Conservation (phyloP, 2,113 vertebrate species). For the Platichthys flesus region DNA sequence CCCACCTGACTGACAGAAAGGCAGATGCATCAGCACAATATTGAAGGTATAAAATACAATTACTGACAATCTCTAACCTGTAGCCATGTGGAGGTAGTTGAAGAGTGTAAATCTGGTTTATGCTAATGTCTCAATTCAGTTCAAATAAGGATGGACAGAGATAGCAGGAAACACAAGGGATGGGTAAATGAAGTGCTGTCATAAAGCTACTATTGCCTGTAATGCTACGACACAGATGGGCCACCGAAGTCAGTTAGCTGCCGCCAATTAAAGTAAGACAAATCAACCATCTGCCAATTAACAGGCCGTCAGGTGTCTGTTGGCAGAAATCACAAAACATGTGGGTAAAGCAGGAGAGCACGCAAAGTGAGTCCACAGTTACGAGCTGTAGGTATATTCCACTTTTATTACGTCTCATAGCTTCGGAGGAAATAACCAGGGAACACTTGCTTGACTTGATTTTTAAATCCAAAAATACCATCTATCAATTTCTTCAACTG, state of each 20-base stretch:
- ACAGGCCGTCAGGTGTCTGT: slow-evolving; percentile 31
- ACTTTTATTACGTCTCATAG: background rate
- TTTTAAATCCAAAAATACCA: background rate
- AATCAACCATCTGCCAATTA: slow-evolving; percentile 52
- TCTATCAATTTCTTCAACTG: background rate
- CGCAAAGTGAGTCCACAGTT: background rate
- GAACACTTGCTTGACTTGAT: no score
- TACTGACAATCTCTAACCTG: slow-evolving; percentile 17
- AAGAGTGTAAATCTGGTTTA: background rate
- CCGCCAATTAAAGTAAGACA: slow-evolving; percentile 26
- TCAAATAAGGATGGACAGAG: background rate
- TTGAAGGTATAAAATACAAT: no score
- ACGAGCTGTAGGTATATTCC: background rate
- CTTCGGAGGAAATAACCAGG: background rate
- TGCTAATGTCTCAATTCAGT: background rate
- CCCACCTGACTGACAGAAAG: background rate
- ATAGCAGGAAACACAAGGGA: background rate
- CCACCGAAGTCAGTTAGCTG: slow-evolving; percentile 19
- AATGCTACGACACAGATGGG: slow-evolving; percentile 43
- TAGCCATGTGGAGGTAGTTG: background rate
- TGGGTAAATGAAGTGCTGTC: slow-evolving; percentile 27
- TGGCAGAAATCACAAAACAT: background rate
- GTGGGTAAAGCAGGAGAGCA: background rate
- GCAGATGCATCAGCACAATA: background rate
- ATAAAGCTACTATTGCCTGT: slow-evolving; percentile 17